Percentiles rank a stretch among this genome's conserved stretches.
Evolutionary conservation across 2,797 vertebrate species (phyloP).

Genomic region (Lagodon rhomboides): DNA sequence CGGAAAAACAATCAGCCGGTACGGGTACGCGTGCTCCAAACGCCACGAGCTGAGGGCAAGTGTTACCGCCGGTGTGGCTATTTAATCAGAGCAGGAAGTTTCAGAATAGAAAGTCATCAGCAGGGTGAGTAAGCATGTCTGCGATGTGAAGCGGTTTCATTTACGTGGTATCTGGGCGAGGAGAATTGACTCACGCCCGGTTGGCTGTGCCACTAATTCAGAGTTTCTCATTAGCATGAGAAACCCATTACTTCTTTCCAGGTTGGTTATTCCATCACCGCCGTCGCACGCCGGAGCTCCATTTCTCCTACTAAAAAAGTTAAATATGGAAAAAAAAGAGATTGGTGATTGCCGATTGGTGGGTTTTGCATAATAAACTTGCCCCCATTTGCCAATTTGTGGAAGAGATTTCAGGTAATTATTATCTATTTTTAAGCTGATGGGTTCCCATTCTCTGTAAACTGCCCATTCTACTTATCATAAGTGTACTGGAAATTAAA

Average conservation of each 20-base stretch:
- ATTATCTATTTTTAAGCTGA: slow-evolving; percentile 77
- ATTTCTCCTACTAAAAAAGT: slow-evolving; percentile 45
- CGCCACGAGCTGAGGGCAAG: slow-evolving; percentile 26
- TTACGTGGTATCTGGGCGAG: slow-evolving; percentile 60
- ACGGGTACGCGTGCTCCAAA: slow-evolving; percentile 38
- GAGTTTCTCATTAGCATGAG: slow-evolving; percentile 71
- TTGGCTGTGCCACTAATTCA: slow-evolving; percentile 63
- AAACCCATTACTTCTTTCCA: slow-evolving; percentile 72
- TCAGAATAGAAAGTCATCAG: slow-evolving; percentile 73
- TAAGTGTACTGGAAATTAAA: slow-evolving; percentile 59
- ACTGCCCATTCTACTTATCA: slow-evolving; percentile 47
- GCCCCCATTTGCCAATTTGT: slow-evolving; percentile 53
- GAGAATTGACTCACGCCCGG: slow-evolving; percentile 68
- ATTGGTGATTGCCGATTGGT: slow-evolving; percentile 49
- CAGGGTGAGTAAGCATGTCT: slow-evolving; percentile 63
- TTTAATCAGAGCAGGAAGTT: slow-evolving; percentile 67
- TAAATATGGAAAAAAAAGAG: slow-evolving; percentile 43
- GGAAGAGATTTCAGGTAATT: slow-evolving; percentile 69
- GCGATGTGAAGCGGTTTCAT: slow-evolving; percentile 62
- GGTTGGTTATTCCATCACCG: slow-evolving; percentile 73
- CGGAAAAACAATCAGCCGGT: slow-evolving; percentile 35
- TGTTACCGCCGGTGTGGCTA: slow-evolving; percentile 26
- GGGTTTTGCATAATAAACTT: slow-evolving; percentile 77
- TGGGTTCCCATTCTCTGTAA: slow-evolving; percentile 54
- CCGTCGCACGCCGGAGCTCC: slow-evolving; percentile 21